Conservation (phyloP, 2,797 vertebrate species). For the Melanotaenia boesemani region DNA sequence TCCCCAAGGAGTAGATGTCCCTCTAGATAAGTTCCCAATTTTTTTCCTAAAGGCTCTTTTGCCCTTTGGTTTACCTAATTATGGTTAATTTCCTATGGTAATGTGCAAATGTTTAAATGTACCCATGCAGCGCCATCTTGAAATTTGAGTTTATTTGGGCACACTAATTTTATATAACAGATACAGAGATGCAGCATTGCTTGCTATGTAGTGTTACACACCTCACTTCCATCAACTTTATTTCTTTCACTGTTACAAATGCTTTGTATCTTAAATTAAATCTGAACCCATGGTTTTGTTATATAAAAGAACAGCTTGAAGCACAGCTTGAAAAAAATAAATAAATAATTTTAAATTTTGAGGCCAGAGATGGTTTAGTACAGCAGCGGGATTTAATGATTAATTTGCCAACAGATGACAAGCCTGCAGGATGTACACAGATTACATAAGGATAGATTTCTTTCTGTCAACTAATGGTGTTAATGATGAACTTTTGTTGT, state of each 20-base stretch:
- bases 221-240: not conserved
- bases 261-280: slow-evolving; percentile 5
- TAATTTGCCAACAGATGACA: slow-evolving; percentile 76
- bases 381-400: slow-evolving; percentile 73
- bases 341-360: slow-evolving; percentile 1
- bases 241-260: not conserved
- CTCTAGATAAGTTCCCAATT: slow-evolving; percentile 61
- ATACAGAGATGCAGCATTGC: not conserved
- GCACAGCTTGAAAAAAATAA: slow-evolving; percentile 55
- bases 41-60: slow-evolving; percentile 37
- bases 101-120: slow-evolving; percentile 6
- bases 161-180: not conserved
- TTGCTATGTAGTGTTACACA: not conserved
- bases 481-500: slow-evolving; percentile 59
- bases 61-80: slow-evolving; percentile 43
- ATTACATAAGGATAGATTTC: slow-evolving; percentile 73
- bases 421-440: slow-evolving; percentile 61
- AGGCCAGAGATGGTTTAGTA: slow-evolving; percentile 48
- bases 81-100: slow-evolving; percentile 25
- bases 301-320: slow-evolving; percentile 66
- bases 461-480: slow-evolving; percentile 37
- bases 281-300: slow-evolving; percentile 28
- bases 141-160: not conserved
- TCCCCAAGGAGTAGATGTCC: slow-evolving; percentile 67
- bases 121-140: not conserved